Percentiles rank a stretch among this genome's conserved stretches.
These are phyloP conservation scores for Psilopsiagon aymara DNA, from an alignment of 2,113 vertebrate species.

Conservation along the genomic window DNA sequence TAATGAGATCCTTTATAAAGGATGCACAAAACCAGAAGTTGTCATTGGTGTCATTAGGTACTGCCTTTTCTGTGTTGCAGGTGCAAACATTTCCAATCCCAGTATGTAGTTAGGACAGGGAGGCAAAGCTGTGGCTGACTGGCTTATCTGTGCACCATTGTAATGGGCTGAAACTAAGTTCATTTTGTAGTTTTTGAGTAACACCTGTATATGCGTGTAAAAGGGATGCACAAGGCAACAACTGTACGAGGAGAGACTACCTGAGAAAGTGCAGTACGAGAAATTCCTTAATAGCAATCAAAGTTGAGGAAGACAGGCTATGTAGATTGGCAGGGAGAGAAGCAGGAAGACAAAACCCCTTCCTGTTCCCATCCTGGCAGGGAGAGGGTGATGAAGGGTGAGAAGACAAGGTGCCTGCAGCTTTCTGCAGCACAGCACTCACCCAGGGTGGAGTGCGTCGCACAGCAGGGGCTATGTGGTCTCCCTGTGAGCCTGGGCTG, in stretches of 20 bases:
- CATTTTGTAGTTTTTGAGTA: background rate
- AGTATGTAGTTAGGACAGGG: rapidly evolving
- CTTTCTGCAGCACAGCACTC: background rate
- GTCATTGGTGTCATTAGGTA: background rate
- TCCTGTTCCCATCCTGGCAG: background rate
- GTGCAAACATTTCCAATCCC: background rate
- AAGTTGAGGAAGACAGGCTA: background rate
- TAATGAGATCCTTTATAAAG: background rate
- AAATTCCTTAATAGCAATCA: background rate
- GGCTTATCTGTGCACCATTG: rapidly evolving
- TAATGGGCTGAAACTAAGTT: background rate
- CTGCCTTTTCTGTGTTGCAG: background rate
- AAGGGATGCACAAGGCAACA: background rate
- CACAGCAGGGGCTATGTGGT: rapidly evolving
- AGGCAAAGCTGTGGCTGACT: background rate
- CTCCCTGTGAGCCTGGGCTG: background rate
- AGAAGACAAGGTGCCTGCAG: background rate
- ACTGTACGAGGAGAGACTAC: background rate
- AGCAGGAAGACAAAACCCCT: background rate
- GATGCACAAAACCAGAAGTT: background rate
- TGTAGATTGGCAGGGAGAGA: background rate
- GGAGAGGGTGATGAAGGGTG: background rate
- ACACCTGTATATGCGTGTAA: rapidly evolving
- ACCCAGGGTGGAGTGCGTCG: rapidly evolving
- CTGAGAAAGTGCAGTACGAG: background rate